phyloP scores from a whole-genome alignment of 1,140 invertebrate genomes.

The Bilobella aurantiaca region DNA sequence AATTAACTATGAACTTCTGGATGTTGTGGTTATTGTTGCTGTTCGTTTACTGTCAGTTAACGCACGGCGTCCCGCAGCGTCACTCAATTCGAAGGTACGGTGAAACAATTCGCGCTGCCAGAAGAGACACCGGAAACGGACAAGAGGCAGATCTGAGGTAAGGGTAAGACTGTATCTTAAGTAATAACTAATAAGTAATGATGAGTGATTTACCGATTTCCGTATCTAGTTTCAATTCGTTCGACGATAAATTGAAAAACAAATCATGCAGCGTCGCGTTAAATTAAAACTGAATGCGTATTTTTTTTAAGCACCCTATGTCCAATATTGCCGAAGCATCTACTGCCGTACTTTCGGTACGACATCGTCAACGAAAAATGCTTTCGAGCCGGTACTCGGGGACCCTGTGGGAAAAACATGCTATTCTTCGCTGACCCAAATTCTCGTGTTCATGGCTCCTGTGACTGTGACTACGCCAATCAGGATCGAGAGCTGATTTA shows the following conservation, averaged over 20 bases:
- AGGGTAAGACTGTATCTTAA: too few species aligned
- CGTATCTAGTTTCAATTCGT: neutral
- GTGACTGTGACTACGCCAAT: conserved; percentile 11
- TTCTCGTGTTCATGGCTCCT: neutral
- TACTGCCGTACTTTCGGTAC: neutral
- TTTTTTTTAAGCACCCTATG: neutral
- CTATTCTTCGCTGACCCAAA: neutral
- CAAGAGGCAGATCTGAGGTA: too few species aligned
- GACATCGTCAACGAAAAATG: neutral
- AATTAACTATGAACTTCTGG: too few species aligned
- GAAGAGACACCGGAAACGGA: too few species aligned
- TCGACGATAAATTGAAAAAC: neutral
- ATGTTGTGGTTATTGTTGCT: too few species aligned
- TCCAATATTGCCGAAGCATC: neutral
- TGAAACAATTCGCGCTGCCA: too few species aligned
- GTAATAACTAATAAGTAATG: too few species aligned
- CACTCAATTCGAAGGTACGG: too few species aligned
- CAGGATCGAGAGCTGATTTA: conserved; percentile 11
- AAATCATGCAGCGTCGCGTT: neutral
- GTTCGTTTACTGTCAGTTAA: too few species aligned
- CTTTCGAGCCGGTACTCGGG: neutral
- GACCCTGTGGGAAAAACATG: conserved; percentile 11
- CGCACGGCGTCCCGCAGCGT: too few species aligned
- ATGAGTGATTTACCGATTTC: too few species aligned
- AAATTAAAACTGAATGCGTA: neutral